Evolutionary conservation across 2,797 vertebrate species (phyloP).

Genomic region (Crocidura indochinensis): DNA sequence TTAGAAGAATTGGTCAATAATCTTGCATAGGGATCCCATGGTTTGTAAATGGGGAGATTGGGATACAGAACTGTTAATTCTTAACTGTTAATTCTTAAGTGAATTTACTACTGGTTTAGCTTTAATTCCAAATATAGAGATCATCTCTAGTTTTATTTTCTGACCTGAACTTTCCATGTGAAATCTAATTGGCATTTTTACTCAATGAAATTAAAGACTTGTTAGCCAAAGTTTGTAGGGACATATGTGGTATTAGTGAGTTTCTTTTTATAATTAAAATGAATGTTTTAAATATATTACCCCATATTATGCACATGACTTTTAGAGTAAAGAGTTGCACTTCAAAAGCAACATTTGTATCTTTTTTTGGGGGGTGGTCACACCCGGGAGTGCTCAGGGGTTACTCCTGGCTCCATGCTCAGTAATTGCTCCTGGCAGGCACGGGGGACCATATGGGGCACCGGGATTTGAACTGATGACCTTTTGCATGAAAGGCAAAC

Average conservation of each 20-base stretch:
- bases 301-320: background rate
- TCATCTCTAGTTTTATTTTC: background rate
- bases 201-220: conserved; percentile 42
- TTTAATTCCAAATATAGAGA: background rate
- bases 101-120: background rate
- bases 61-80: background rate
- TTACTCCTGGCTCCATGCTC: no score
- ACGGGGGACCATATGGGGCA: no score
- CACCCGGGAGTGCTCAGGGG: no score
- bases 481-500: no score
- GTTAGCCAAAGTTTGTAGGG: conserved; percentile 46
- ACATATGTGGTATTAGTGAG: background rate
- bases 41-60: background rate
- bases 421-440: no score
- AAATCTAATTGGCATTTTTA: background rate
- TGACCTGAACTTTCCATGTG: background rate
- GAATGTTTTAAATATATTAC: background rate
- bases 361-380: no score
- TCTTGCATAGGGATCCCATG: background rate
- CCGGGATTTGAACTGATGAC: no score
- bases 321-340: conserved; percentile 7
- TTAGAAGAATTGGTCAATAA: background rate
- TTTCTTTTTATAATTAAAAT: conserved; percentile 54
- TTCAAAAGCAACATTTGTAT: conserved; percentile 42
- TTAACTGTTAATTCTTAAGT: no score